These are phyloP conservation scores for Agrochola litura DNA, from an alignment of 2,888 invertebrate species.

Conservation along the genomic window DNA sequence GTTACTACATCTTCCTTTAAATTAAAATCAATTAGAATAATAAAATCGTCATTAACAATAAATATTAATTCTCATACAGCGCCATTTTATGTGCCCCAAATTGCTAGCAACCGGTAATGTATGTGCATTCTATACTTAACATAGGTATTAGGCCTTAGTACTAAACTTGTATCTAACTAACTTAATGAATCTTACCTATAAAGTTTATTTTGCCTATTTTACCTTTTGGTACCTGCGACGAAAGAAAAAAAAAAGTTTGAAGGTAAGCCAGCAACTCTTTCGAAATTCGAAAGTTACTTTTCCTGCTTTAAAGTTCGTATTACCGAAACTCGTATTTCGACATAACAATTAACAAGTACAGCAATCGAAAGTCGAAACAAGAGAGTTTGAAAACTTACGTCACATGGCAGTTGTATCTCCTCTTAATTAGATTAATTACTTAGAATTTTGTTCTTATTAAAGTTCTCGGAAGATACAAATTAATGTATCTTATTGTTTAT, in stretches of 20 bases:
- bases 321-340: constrained; percentile 22
- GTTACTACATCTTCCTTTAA: not conserved
- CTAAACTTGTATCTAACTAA: not conserved
- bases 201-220: no score
- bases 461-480: constrained; percentile 11
- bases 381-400: constrained; percentile 18
- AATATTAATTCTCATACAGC: constrained; percentile 10
- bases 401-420: constrained; percentile 20
- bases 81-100: constrained; percentile 41
- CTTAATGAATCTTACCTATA: not conserved
- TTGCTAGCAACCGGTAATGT: constrained; percentile 1
- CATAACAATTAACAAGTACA: constrained; percentile 25
- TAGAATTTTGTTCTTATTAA: constrained; percentile 1
- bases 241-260: not conserved
- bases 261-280: not conserved
- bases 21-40: not conserved
- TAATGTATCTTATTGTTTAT: not conserved
- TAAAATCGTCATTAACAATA: not conserved
- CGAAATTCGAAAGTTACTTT: constrained; percentile 26
- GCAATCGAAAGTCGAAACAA: constrained; percentile 41
- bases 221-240: not conserved
- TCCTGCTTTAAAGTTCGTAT: constrained; percentile 19
- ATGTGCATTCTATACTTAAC: constrained; percentile 2
- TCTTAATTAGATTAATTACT: constrained; percentile 35
- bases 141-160: not conserved